phyloP scores from a whole-genome alignment of 1,140 invertebrate species.

The Lepidurus arcticus region DNA sequence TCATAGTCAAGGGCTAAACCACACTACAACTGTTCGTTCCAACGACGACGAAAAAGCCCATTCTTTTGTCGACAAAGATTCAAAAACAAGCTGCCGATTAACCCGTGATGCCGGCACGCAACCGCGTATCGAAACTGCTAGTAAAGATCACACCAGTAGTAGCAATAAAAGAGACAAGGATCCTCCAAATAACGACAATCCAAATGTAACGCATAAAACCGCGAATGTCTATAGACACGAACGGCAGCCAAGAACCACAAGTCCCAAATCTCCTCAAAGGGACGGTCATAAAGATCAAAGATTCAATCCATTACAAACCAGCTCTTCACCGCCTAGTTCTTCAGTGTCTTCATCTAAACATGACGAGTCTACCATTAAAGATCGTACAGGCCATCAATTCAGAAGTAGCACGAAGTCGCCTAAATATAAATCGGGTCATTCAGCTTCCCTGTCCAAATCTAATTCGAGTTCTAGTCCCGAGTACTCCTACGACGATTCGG shows the following conservation, averaged over 20 bases:
- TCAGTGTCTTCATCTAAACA: background rate
- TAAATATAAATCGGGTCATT: background rate
- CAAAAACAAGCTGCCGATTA: background rate
- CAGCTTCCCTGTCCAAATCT: background rate
- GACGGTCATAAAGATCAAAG: background rate
- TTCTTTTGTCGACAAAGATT: background rate
- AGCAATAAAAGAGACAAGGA: background rate
- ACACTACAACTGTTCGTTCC: background rate
- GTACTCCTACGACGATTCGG: background rate
- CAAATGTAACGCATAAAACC: background rate
- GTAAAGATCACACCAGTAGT: background rate
- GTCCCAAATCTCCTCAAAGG: background rate
- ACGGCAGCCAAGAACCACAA: background rate
- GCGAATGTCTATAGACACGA: background rate
- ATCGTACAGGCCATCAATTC: background rate
- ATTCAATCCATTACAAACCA: background rate
- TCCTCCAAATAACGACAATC: background rate
- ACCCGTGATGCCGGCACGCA: background rate
- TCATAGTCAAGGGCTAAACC: background rate
- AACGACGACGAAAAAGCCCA: background rate
- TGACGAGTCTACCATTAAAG: background rate
- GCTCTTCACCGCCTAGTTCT: background rate
- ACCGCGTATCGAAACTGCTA: background rate
- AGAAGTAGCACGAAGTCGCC: background rate
- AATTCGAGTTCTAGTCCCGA: background rate